A percentile compares a stretch with the other conserved stretches of the same genome.
Evolutionary conservation across 2,797 vertebrate genomes (phyloP).

Genomic region (Adrianichthys oophorus): DNA sequence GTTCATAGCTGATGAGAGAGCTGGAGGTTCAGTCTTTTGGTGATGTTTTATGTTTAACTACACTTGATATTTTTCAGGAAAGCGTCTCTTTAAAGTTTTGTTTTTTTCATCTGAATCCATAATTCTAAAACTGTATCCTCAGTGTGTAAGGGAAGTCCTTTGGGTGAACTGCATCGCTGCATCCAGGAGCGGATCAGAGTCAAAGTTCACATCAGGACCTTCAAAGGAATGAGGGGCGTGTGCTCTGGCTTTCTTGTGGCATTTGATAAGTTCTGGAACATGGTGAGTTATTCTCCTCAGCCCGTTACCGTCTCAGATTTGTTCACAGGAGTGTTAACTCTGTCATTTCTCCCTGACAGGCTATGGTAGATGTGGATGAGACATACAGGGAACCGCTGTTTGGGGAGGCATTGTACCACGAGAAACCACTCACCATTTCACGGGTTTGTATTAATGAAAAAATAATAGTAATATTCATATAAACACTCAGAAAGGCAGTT

Average conservation of each 20-base stretch:
- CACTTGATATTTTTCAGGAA: too few relatives aligned
- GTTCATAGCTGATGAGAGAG: too few relatives aligned
- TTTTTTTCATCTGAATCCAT: not conserved
- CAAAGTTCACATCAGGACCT: conserved; percentile 94
- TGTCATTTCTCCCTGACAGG: conserved; percentile 69
- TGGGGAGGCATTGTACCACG: conserved; percentile 89
- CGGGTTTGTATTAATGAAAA: conserved; percentile 72
- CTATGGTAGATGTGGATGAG: conserved; percentile 97
- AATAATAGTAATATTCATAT: too few relatives aligned
- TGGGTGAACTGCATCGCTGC: conserved; percentile 91
- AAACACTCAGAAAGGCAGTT: too few relatives aligned
- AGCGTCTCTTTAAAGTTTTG: not conserved
- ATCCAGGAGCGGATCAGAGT: conserved; percentile 89
- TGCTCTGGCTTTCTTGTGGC: conserved; percentile 95
- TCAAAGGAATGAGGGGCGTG: conserved; percentile 94
- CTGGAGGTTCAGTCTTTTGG: too few relatives aligned
- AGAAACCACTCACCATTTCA: conserved; percentile 89
- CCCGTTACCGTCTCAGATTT: not conserved
- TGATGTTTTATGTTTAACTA: too few relatives aligned
- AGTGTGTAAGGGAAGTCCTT: conserved; percentile 91
- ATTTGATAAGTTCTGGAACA: conserved; percentile 99
- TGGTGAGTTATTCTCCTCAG: conserved; percentile 79
- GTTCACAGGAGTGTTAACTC: not conserved
- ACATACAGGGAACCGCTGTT: conserved; percentile 92
- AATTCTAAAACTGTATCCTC: conserved; percentile 20